Evolutionary conservation across 2,888 invertebrate genomes (phyloP).

Genomic region (Romanomermis culicivorax): DNA sequence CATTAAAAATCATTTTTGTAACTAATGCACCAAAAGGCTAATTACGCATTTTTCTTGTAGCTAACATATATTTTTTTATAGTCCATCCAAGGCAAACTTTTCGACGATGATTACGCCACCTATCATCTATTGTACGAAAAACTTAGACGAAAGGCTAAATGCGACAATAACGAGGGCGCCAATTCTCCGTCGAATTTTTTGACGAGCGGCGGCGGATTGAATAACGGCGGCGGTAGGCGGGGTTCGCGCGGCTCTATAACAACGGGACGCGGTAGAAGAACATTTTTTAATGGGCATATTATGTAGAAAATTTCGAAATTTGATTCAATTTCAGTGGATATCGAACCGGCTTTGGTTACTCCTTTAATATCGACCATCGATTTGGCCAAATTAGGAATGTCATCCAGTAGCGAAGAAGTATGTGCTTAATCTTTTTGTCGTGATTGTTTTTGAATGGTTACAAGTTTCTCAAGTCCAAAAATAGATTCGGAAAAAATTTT

Average conservation of each 20-base stretch:
- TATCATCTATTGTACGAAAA: constrained; percentile 12
- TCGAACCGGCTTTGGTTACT: background rate
- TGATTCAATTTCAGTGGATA: background rate
- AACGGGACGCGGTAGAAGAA: constrained; percentile 6
- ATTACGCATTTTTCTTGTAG: too few relatives aligned
- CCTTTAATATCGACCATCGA: background rate
- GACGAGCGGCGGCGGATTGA: background rate
- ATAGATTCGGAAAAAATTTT: too few relatives aligned
- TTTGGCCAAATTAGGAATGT: background rate
- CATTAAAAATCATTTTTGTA: too few relatives aligned
- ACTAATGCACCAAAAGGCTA: too few relatives aligned
- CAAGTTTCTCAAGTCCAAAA: too few relatives aligned
- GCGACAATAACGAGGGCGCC: background rate
- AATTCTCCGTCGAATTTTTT: background rate
- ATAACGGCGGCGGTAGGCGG: background rate
- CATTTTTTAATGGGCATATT: background rate
- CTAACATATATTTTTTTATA: too few relatives aligned
- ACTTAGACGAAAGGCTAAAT: background rate
- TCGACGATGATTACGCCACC: constrained; percentile 9
- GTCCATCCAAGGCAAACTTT: constrained; percentile 7
- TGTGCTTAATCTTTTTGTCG: too few relatives aligned
- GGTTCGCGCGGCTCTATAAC: constrained; percentile 10
- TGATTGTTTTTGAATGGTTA: too few relatives aligned
- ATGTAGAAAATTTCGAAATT: too few relatives aligned
- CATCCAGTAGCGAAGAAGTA: background rate